Evolutionary conservation across 1,140 invertebrate species (phyloP), one percentile per base, ranked within the genome.

Genomic region (Drosophila trapezifrons): DNA sequence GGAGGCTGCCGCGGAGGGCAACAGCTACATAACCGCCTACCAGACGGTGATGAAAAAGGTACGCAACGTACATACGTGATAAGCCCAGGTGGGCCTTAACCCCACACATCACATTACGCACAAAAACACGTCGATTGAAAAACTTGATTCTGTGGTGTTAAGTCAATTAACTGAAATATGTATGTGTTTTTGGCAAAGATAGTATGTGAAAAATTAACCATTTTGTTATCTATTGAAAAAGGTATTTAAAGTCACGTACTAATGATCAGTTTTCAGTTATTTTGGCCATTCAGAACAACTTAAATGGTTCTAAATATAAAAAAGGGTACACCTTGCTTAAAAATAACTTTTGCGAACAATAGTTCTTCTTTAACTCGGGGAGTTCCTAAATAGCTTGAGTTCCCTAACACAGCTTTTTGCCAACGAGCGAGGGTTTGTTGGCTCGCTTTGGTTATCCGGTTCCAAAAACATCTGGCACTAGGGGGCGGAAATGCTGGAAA

Each of bases 11-110:
- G 83, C 91, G 35, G 85, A 91, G 71, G 90, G 92, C 52, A 90
- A 93, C 60, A 92, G 71, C 83, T 91, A 92, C 63, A 91, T 91
- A 78, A 92, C 92, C 49, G 91, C 93, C 56, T 93, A 93, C 91
- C 93, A 93, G 79, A 92, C 93, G 56, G 93, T 93, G 71, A 91
- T 92, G 76, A 93, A 93, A 86, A 93, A 93, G 93, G 93, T 93
- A 93, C 86, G 59, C 63, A 54, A 12, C 58, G 20, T 55, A 22
- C 58, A 29, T 64, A 42, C 18, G n/a, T 71, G 70, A 73, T 73
- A 71, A 64, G 29, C 42, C 25, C 59, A 37, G 35, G 22, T 52
- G 76, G 72, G 43, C n/a, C 59, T 77, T 51, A 45, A 42, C 49
- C 35, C 72, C 52, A 42, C 56, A n/a, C 63, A 13, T 12, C 25